Percentiles rank a stretch among this genome's conserved stretches.
These are phyloP conservation scores for Machimus atricapillus DNA, from an alignment of 2,888 invertebrate genomes.

Conservation along the genomic window DNA sequence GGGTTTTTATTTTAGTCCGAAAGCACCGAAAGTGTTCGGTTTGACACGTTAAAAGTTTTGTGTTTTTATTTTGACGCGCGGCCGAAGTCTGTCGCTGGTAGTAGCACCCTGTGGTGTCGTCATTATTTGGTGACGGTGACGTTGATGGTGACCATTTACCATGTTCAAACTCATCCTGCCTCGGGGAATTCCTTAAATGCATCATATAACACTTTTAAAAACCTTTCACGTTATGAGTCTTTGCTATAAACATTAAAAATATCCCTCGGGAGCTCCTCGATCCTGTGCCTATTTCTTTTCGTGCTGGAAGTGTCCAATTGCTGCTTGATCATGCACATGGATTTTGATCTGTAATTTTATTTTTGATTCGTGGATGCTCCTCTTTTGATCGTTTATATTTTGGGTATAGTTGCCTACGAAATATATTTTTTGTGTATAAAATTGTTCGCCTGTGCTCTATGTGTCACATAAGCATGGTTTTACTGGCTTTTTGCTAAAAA, in stretches of 20 bases:
- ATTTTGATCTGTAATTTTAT: neutral
- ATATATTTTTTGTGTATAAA: neutral
- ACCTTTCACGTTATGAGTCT: neutral
- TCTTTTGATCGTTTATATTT: neutral
- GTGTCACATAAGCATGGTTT: neutral
- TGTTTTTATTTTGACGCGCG: conserved; percentile 44
- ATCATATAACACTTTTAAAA: conserved; percentile 31
- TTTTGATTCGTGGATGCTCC: neutral
- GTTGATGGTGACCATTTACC: conserved; percentile 1
- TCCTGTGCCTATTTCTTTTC: neutral
- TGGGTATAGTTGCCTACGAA: neutral
- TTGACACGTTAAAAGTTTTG: conserved; percentile 2
- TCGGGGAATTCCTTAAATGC: conserved; percentile 39
- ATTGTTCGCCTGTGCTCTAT: neutral
- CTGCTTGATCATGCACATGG: conserved; percentile 25
- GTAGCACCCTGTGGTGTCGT: conserved; percentile 4
- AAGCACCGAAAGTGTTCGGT: conserved; percentile 31
- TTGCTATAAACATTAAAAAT: conserved; percentile 6
- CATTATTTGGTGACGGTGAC: neutral
- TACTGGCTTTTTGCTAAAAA: neutral
- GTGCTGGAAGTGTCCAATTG: neutral
- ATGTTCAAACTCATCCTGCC: conserved; percentile 40
- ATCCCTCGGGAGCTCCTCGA: neutral
- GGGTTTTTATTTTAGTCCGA: conserved; percentile 35
- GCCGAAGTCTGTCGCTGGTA: conserved; percentile 38